Conservation (phyloP, 1,140 invertebrate species). For the Subanguina moxae region DNA sequence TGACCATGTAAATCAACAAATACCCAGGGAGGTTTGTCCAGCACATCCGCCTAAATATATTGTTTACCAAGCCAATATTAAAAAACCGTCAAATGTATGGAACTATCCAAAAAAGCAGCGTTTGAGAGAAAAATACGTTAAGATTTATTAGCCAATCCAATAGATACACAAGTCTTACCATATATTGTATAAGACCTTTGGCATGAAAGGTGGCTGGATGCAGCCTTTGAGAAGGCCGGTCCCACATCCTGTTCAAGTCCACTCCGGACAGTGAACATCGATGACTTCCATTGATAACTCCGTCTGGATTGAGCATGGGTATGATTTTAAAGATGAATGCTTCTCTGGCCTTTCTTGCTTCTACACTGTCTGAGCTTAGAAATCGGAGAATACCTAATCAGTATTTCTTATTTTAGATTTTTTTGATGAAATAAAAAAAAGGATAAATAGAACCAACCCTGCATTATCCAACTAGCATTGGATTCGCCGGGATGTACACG, state of each 20-base stretch:
- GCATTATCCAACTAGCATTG: conserved; percentile 83
- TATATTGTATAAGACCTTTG: conserved; percentile 66
- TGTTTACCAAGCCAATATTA: neutral
- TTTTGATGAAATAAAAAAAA: conserved; percentile 16
- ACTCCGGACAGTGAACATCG: conserved; percentile 78
- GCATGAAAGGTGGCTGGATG: conserved; percentile 90
- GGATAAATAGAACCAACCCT: conserved; percentile 65
- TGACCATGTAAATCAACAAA: conserved; percentile 89
- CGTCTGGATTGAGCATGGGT: conserved; percentile 92
- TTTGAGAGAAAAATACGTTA: too few relatives aligned
- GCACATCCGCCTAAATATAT: conserved; percentile 34
- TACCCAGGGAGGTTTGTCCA: conserved; percentile 68
- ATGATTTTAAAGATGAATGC: conserved; percentile 79
- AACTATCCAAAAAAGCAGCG: too few relatives aligned
- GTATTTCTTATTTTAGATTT: neutral
- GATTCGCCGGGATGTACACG: conserved; percentile 83
- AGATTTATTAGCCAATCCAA: neutral
- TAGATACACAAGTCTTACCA: conserved; percentile 26
- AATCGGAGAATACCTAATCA: conserved; percentile 27
- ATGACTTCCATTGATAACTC: conserved; percentile 75
- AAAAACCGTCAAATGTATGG: too few relatives aligned
- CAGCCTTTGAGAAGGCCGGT: conserved; percentile 73
- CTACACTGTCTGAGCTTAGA: conserved; percentile 16
- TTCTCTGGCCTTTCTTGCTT: conserved; percentile 41
- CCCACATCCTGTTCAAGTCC: conserved; percentile 73